Percentiles rank a stretch among this genome's conserved stretches.
Evolutionary conservation across 2,113 vertebrate genomes (phyloP).

Genomic region (Ailuropoda melanoleuca): DNA sequence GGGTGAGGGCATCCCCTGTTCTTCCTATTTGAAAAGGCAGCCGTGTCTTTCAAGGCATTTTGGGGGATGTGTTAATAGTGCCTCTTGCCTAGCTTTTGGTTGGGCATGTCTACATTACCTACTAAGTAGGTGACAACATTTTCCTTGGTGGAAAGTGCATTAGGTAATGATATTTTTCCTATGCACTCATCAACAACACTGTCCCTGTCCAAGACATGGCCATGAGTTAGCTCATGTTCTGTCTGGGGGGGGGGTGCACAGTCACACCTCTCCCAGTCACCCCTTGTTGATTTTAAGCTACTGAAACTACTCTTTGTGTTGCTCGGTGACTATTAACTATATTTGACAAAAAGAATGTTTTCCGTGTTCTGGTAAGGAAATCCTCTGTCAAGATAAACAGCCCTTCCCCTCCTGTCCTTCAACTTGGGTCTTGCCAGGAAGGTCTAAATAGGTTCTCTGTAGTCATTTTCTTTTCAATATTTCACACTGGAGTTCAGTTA

Average conservation of each 20-base stretch:
- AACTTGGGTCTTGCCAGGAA: slow-evolving; percentile 77
- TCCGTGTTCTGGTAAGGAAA: slow-evolving; percentile 79
- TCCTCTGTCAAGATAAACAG: slow-evolving; percentile 82
- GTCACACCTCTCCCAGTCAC: slow-evolving; percentile 19
- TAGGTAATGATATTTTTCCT: slow-evolving; percentile 64
- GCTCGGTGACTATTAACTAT: slow-evolving; percentile 40
- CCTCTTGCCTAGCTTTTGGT: neutral
- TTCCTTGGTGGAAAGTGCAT: slow-evolving; percentile 66
- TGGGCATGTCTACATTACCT: neutral
- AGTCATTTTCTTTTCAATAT: slow-evolving; percentile 57
- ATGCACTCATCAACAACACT: neutral
- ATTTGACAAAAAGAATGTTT: slow-evolving; percentile 76
- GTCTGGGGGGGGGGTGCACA: slow-evolving; percentile 19
- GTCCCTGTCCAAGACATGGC: slow-evolving; percentile 3
- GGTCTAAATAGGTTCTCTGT: slow-evolving; percentile 85
- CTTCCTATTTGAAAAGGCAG: neutral
- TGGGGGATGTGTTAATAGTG: neutral
- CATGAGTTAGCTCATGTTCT: slow-evolving; percentile 59
- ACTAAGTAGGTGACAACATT: slow-evolving; percentile 63
- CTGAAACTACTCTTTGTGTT: slow-evolving; percentile 79
- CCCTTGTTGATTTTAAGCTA: slow-evolving; percentile 23
- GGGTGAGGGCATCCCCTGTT: neutral
- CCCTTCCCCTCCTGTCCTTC: slow-evolving; percentile 34
- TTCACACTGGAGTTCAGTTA: slow-evolving; percentile 70
- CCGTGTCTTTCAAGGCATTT: neutral